A percentile compares a stretch with the other conserved stretches of the same genome.
Conservation (phyloP, 1,140 invertebrate genomes). For the Melanaphis sacchari region DNA sequence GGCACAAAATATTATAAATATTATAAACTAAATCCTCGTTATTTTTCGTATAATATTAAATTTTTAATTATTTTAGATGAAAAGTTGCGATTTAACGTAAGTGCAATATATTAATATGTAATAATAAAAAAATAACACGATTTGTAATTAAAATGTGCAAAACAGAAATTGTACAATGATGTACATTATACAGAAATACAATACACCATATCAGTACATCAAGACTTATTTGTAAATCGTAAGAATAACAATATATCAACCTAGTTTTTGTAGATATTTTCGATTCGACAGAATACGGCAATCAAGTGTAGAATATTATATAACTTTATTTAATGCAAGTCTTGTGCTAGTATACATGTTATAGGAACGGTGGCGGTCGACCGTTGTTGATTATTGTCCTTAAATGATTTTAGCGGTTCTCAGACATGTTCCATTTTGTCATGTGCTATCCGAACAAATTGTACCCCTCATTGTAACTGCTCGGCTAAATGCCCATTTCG, state of each 20-base stretch:
- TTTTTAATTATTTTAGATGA: background rate
- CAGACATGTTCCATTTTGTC: background rate
- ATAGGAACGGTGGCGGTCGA: background rate
- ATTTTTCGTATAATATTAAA: background rate
- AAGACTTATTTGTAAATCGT: background rate
- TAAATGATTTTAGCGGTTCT: constrained; percentile 36
- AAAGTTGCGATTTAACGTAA: background rate
- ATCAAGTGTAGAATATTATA: background rate
- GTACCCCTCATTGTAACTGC: background rate
- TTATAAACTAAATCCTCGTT: background rate
- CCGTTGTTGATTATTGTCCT: background rate
- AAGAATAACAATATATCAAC: background rate
- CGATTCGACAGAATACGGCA: background rate
- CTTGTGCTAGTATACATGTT: background rate
- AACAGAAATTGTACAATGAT: background rate
- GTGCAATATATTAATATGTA: background rate
- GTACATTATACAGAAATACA: background rate
- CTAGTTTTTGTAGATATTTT: background rate
- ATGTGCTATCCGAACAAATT: constrained; percentile 11
- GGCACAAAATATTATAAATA: background rate
- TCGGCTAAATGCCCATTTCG: constrained; percentile 39
- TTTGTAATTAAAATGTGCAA: background rate
- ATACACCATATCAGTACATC: background rate
- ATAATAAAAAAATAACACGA: background rate
- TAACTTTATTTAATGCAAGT: background rate